phyloP scores from a whole-genome alignment of 2,888 invertebrate species.

The Chydorus sphaericus region DNA sequence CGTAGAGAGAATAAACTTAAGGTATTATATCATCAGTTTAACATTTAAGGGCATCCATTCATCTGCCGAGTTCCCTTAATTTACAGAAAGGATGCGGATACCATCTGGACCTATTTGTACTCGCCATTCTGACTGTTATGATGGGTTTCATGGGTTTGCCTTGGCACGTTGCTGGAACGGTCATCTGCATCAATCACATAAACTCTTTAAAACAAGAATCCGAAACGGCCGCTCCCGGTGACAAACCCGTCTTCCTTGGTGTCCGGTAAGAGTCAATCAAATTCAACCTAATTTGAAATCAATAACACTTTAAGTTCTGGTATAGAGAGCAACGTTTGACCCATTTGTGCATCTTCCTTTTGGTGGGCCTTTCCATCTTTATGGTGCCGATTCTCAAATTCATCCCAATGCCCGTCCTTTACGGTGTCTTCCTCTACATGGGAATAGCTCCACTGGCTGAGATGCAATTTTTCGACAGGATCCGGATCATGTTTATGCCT shows the following conservation, averaged over 20 bases:
- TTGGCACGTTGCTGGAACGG: constrained; percentile 37
- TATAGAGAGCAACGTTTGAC: constrained; percentile 39
- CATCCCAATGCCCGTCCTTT: constrained; percentile 41
- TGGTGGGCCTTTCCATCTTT: constrained; percentile 39
- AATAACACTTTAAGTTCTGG: constrained; percentile 6
- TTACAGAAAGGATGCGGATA: constrained; percentile 37
- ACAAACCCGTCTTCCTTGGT: constrained; percentile 33
- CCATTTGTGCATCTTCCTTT: constrained; percentile 36
- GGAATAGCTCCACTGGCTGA: constrained; percentile 37
- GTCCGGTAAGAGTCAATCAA: constrained; percentile 23
- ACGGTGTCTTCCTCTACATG: constrained; percentile 42
- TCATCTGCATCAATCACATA: constrained; percentile 35
- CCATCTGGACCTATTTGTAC: constrained; percentile 35
- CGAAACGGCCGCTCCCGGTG: constrained; percentile 33
- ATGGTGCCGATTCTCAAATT: constrained; percentile 33
- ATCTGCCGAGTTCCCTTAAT: constrained; percentile 13
- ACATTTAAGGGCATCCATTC: neutral
- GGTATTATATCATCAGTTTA: constrained; percentile 27
- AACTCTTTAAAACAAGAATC: constrained; percentile 33
- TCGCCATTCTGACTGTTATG: constrained; percentile 30
- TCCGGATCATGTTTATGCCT: constrained; percentile 40
- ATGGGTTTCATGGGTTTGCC: constrained; percentile 34
- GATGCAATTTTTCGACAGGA: constrained; percentile 38
- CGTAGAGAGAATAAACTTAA: constrained; percentile 94
- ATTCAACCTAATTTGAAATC: neutral